A percentile compares a stretch with the other conserved stretches of the same genome.
Evolutionary conservation across 2,888 invertebrate species (phyloP).

Genomic region (Pristionchus maxplancki): DNA sequence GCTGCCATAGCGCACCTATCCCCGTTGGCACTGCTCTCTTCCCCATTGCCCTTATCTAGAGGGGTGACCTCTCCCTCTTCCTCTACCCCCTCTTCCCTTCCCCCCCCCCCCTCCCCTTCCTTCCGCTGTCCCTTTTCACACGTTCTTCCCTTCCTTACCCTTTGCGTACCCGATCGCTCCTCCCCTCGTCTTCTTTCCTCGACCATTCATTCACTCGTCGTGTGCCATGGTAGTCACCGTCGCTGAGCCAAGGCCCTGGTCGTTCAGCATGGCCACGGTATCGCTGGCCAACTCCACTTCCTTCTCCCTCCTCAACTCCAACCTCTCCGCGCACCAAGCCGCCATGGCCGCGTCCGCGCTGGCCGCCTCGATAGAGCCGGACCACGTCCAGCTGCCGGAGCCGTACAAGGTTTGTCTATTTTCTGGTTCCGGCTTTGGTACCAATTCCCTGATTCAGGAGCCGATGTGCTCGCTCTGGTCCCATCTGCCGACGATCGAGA

Average conservation of each 20-base stretch:
- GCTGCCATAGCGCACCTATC: neutral
- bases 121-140: neutral
- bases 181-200: constrained; percentile 25
- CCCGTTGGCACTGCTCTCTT: neutral
- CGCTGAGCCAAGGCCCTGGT: neutral
- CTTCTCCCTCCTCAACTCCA: neutral
- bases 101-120: neutral
- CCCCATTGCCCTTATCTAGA: neutral
- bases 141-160: neutral
- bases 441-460: neutral
- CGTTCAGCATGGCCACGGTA: constrained; percentile 3
- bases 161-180: neutral
- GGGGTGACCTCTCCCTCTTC: neutral
- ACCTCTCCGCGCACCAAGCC: constrained; percentile 9
- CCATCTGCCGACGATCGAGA: neutral
- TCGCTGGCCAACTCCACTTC: constrained; percentile 1
- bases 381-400: neutral
- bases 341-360: constrained; percentile 26
- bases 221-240: neutral
- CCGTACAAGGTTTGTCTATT: constrained; percentile 2
- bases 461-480: neutral
- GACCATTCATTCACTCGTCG: neutral
- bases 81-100: neutral
- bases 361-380: neutral
- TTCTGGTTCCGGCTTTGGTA: neutral